Base-by-base conservation (phyloP, 2,888 invertebrate genomes). In the Mimas tiliae region DNA sequence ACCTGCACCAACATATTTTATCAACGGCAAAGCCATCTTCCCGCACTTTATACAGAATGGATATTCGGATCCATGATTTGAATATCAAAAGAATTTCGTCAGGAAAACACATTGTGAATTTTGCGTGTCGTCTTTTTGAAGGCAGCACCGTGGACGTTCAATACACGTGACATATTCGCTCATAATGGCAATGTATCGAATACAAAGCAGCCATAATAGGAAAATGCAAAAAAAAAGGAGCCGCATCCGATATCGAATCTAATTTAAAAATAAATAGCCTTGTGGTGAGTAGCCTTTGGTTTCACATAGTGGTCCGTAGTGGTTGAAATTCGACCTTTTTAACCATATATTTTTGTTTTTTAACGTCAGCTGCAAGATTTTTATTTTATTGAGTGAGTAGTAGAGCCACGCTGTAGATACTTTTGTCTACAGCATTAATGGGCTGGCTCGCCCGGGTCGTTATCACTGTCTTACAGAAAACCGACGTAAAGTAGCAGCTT, bases 161-260 rank as follows among this genome's bases (percentile, higher is more conserved):
- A 71, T 69, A 71, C 70, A 70, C 70, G 52, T 66, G 62, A 66
- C 52, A 66, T 38, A 66, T 64, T 79, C 75, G 66, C 67, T 70
- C 70, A 72, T 82, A 82, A 85, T 81, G 72, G 75, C 73, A 72
- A 38, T 52, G 62, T 77, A 71, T 73, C 69, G 80, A 80, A 79
- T 79, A 82, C 77, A 80, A 81, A 82, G 81, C 72, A 78, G 74
- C 33, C 27, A 14, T 33, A 33, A 58, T 42, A 42, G 58, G 33
- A 52, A 50, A 52, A 52, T 27, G 52, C 67, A 72, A 73, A 73
- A 66, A 71, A 70, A 69, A 38, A 65, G 62, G 65, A 77, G 75
- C 67, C 72, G 75, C 77, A 81, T 70, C 78, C 79, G 78, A 78
- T 82, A 79, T 73, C 48, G 72, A 84, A 88, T 87, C 84, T 81